phyloP scores from a whole-genome alignment of 2,113 vertebrate genomes.

The Perognathus longimembris region DNA sequence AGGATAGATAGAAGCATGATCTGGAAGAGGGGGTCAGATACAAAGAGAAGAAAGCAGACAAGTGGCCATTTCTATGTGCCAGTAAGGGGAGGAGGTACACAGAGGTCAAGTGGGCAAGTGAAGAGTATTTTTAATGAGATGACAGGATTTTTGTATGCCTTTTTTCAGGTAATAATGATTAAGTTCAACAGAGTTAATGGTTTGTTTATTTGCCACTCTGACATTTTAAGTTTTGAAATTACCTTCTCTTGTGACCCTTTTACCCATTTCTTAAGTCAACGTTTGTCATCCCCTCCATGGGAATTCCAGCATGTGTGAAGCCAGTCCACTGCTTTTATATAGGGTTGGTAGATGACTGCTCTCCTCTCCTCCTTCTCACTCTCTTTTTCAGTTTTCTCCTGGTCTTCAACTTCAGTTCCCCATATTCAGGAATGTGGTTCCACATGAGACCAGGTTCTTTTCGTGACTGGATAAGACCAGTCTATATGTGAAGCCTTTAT shows the following conservation, averaged over 20 bases:
- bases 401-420: neutral
- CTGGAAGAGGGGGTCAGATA: neutral
- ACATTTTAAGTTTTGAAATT: neutral
- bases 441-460: neutral
- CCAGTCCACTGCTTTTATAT: neutral
- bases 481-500: neutral
- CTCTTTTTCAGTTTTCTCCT: neutral
- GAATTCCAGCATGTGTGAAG: neutral
- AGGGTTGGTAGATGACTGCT: neutral
- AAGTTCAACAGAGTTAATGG: constrained; percentile 2
- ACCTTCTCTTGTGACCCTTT: constrained; percentile 20
- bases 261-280: neutral
- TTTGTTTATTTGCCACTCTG: neutral
- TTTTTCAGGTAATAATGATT: neutral
- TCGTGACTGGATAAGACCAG: neutral
- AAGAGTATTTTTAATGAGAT: constrained; percentile 8
- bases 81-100: neutral
- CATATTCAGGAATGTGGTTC: neutral
- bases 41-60: neutral
- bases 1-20: neutral
- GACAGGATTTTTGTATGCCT: neutral
- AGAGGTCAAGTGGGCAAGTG: neutral
- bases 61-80: neutral
- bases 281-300: neutral
- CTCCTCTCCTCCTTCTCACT: too few relatives aligned